These are phyloP conservation scores for Bombus superbus DNA, from an alignment of 1,140 invertebrate species.

Conservation along the genomic window DNA sequence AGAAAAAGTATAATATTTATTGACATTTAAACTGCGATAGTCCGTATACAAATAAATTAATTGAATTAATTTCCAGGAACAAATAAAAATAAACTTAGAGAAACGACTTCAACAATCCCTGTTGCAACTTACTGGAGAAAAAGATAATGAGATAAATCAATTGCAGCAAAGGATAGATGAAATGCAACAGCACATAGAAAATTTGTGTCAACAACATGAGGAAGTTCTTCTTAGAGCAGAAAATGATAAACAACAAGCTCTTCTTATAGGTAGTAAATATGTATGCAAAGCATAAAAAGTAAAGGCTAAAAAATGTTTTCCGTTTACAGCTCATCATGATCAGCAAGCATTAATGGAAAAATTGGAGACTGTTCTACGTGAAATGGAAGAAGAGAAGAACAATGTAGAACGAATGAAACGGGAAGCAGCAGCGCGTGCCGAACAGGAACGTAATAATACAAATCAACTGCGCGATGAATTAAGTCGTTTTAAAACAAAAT, in stretches of 20 bases:
- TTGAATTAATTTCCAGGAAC: constrained; percentile 82
- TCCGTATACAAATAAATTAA: not conserved
- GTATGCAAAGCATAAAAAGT: constrained; percentile 11
- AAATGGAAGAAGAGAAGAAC: constrained; percentile 88
- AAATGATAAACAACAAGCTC: constrained; percentile 94
- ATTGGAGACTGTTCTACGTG: constrained; percentile 86
- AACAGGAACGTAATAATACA: constrained; percentile 88
- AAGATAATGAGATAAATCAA: constrained; percentile 89
- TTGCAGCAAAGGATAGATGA: constrained; percentile 88
- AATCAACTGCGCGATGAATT: constrained; percentile 91
- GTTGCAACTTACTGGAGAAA: constrained; percentile 88
- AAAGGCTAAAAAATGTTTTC: not conserved
- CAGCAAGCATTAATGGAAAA: constrained; percentile 92
- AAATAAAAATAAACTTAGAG: constrained; percentile 87
- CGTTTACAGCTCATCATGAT: constrained; percentile 89
- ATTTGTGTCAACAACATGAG: constrained; percentile 91
- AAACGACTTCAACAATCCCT: constrained; percentile 89
- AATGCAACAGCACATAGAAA: constrained; percentile 90
- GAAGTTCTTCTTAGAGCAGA: constrained; percentile 92
- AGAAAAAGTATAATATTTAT: constrained; percentile 84
- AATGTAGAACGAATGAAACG: constrained; percentile 87
- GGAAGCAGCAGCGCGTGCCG: constrained; percentile 87
- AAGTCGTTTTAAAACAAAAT: constrained; percentile 85
- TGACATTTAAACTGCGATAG: no score
- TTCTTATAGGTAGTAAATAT: constrained; percentile 88